Conservation (phyloP, 2,113 vertebrate species). For the Tylochromis polylepis region DNA sequence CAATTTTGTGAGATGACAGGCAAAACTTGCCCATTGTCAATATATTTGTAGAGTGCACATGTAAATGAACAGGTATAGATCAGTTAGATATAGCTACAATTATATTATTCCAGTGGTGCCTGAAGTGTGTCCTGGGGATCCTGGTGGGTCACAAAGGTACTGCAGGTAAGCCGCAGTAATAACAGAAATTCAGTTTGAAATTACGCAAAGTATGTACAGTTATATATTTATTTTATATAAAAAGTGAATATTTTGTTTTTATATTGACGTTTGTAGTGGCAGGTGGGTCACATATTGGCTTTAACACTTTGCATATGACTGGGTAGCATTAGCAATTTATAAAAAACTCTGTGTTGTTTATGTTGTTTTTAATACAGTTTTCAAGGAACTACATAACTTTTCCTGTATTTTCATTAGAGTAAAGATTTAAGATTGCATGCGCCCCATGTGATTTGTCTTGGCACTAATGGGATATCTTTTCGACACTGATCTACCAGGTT, state of each 20-base stretch:
- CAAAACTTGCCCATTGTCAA: neutral
- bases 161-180: neutral
- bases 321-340: neutral
- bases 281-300: neutral
- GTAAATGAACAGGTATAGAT: neutral
- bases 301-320: neutral
- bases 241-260: neutral
- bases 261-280: neutral
- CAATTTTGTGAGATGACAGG: neutral
- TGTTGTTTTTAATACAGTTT: neutral
- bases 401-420: neutral
- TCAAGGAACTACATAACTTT: neutral
- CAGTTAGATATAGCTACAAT: neutral
- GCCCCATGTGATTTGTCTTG: neutral
- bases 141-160: neutral
- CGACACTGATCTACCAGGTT: neutral
- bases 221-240: neutral
- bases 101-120: neutral
- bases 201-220: neutral
- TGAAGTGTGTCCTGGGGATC: neutral
- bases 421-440: neutral
- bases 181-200: neutral
- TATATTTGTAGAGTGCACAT: neutral
- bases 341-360: neutral
- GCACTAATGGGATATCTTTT: neutral